A percentile compares a stretch with the other conserved stretches of the same genome.
phyloP scores from a whole-genome alignment of 1,140 invertebrate species.

The Maconellicoccus hirsutus region DNA sequence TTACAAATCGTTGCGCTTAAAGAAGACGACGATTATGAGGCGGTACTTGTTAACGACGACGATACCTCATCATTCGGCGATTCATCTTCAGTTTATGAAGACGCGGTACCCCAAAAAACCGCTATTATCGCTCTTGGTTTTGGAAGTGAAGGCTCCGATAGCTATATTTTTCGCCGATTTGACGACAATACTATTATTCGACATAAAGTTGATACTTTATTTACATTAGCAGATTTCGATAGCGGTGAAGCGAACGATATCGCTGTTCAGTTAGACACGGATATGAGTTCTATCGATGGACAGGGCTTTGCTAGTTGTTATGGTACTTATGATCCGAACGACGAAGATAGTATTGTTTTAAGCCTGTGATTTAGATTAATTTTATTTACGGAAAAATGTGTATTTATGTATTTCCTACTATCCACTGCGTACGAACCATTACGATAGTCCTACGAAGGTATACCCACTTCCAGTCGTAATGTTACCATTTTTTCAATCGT shows the following conservation, averaged over 20 bases:
- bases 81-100: not conserved
- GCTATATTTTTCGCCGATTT: not conserved
- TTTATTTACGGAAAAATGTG: not conserved
- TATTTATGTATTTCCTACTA: too few species aligned
- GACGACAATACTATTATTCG: constrained; percentile 5
- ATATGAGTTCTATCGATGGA: not conserved
- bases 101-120: not conserved
- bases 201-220: constrained; percentile 5
- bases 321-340: constrained; percentile 8
- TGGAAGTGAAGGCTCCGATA: not conserved
- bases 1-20: constrained; percentile 6
- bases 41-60: not conserved
- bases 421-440: too few species aligned
- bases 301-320: not conserved
- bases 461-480: too few species aligned
- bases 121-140: constrained; percentile 1
- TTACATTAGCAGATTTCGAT: constrained; percentile 10
- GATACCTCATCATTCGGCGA: constrained; percentile 2
- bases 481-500: too few species aligned
- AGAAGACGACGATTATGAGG: not conserved
- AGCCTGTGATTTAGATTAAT: not conserved
- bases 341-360: constrained; percentile 10
- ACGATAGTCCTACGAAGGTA: too few species aligned
- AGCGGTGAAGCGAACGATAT: not conserved
- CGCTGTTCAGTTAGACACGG: not conserved